phyloP scores from a whole-genome alignment of 1,140 invertebrate genomes.

The Drosophila mayri region DNA sequence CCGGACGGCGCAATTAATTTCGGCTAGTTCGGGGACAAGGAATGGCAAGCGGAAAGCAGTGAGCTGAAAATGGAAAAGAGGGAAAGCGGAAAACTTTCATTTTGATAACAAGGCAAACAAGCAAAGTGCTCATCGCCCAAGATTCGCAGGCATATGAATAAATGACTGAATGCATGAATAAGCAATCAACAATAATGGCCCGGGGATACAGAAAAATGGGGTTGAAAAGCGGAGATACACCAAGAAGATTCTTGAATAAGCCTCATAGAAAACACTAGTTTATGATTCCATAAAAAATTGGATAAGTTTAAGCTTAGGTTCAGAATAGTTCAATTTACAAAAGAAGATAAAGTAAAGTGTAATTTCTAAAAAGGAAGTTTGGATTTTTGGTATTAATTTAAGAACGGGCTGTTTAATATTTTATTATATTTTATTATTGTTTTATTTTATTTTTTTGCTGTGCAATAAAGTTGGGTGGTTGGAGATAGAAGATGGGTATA shows the following conservation, averaged over 20 bases:
- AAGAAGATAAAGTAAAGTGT: not conserved
- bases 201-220: slow-evolving; percentile 13
- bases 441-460: not conserved
- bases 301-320: not conserved
- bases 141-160: slow-evolving; percentile 70
- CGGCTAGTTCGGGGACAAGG: slow-evolving; percentile 20
- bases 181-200: slow-evolving; percentile 80
- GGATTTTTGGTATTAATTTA: not conserved
- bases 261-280: rapidly evolving
- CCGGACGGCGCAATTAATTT: slow-evolving; percentile 74
- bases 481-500: slow-evolving; percentile 35
- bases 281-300: not conserved
- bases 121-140: slow-evolving; percentile 46
- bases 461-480: slow-evolving; percentile 1
- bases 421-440: too few species aligned
- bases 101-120: slow-evolving; percentile 64
- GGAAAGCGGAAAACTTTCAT: slow-evolving; percentile 34
- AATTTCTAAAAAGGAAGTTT: not conserved
- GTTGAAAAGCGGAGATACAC: not conserved
- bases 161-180: slow-evolving; percentile 81
- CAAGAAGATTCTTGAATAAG: not conserved
- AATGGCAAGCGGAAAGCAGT: not conserved
- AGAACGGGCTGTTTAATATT: not conserved
- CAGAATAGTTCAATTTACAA: not conserved
- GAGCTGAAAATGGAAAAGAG: not conserved